These are phyloP conservation scores for Brenthis hecate DNA, from an alignment of 2,888 invertebrate genomes.

Conservation along the genomic window DNA sequence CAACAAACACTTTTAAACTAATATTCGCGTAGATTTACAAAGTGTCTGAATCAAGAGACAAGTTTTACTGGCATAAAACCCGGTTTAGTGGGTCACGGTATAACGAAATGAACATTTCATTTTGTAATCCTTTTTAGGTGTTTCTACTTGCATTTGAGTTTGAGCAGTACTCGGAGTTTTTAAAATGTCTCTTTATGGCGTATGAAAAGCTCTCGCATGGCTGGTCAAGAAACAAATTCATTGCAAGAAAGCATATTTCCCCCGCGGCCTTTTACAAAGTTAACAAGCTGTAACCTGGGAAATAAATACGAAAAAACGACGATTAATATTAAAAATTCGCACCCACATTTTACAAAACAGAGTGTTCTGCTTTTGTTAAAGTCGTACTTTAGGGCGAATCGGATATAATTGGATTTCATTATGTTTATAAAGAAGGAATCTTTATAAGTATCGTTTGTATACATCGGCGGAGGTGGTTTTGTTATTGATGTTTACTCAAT, in stretches of 20 bases:
- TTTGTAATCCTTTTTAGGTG: slow-evolving; percentile 14
- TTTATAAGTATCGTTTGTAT: too few relatives aligned
- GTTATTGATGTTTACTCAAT: too few relatives aligned
- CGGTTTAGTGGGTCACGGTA: slow-evolving; percentile 8
- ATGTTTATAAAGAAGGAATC: background rate
- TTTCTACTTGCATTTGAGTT: slow-evolving; percentile 11
- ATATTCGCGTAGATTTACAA: background rate
- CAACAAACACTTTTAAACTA: background rate
- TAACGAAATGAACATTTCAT: slow-evolving; percentile 9
- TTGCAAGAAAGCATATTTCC: slow-evolving; percentile 74
- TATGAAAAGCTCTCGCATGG: slow-evolving; percentile 48
- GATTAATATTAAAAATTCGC: slow-evolving; percentile 58
- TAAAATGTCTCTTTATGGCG: slow-evolving; percentile 40
- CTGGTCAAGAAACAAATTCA: slow-evolving; percentile 69
- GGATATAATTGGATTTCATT: slow-evolving; percentile 1
- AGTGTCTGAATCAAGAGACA: background rate
- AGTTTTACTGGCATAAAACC: slow-evolving; percentile 8
- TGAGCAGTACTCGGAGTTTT: slow-evolving; percentile 12
- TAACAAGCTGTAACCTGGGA: slow-evolving; percentile 78
- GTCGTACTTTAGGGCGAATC: slow-evolving; percentile 9
- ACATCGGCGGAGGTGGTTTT: too few relatives aligned
- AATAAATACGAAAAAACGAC: slow-evolving; percentile 70
- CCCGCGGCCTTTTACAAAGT: slow-evolving; percentile 74
- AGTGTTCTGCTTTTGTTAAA: slow-evolving; percentile 8
- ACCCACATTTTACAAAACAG: slow-evolving; percentile 12